Base-by-base conservation (phyloP, 2,113 vertebrate genomes). In the Tinamus guttatus region DNA sequence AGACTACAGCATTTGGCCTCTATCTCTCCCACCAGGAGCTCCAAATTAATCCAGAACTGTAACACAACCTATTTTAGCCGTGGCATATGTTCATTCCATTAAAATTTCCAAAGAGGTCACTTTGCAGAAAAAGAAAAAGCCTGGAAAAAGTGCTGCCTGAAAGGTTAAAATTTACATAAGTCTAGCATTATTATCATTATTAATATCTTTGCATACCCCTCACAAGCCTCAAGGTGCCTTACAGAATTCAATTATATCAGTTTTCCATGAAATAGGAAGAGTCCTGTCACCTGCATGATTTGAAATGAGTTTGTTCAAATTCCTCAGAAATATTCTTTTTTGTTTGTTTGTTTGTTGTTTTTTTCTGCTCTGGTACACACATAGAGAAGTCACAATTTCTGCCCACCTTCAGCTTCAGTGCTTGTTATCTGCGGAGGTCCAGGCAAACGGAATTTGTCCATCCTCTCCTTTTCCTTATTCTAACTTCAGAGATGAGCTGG, bases 81-180 rank as follows among this genome's bases (percentile, higher is more conserved):
- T 67, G 45, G 40, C 69, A 76, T 87, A 93, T 20, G 36, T 45
- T 84, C 75, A 65, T 82, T 92, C 91, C 63, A 85, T 95, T 80
- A 94, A 60, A 80, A 77, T 85, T 91, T 95, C 38, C 81, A 52
- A 70, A 91, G 81, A 78, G 41, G 51, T 85, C 71, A 75, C 56
- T 81, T 89, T 85, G 75, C 32, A 94, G 54, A 83, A 77, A 41
- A 89, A 90, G 40, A 94, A 93, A 84, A 89, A 91, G 6, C 21
- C 85, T 91, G 77, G 18, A 21, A 82, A 95, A 83, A 30, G 41
- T 85, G 65, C 30, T 85, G 7, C n/a, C 43, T 77, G 38, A 96
- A 97, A 95, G 91, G 94, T 93, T 91, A 96, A 95, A 95, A 97
- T 97, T 93, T 95, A 83, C 91, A 80, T 95, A 82, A 93, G 51